Evolutionary conservation across 2,113 vertebrate species (phyloP).

Genomic region (Chaenogobius annularis): DNA sequence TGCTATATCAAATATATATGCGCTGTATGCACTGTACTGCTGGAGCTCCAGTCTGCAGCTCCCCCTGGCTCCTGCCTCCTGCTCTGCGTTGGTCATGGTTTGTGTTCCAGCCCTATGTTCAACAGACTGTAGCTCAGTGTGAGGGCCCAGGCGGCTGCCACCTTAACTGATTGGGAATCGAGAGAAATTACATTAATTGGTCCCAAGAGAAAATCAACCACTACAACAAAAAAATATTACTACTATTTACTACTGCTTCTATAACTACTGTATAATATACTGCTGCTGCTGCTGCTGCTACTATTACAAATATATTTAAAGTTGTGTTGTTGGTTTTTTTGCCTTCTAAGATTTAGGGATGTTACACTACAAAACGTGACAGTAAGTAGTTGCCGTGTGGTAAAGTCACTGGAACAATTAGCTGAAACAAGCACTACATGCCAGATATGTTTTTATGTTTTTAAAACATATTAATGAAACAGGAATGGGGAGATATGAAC

Average conservation of each 20-base stretch:
- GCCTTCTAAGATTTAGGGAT: not conserved
- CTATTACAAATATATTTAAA: no score
- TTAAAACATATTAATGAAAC: no score
- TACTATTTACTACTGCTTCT: not conserved
- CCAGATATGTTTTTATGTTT: no score
- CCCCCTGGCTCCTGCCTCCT: constrained; percentile 40
- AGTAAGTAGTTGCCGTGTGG: no score
- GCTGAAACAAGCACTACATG: no score
- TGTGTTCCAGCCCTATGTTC: constrained; percentile 55
- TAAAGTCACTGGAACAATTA: no score
- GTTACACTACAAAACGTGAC: no score
- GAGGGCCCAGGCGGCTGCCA: constrained; percentile 45
- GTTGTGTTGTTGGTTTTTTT: no score
- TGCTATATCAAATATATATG: no score
- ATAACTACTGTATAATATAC: not conserved
- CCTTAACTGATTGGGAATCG: constrained; percentile 25
- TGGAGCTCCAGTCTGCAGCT: constrained; percentile 62
- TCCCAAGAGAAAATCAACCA: not conserved
- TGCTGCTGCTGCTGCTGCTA: no score
- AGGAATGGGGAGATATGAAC: no score
- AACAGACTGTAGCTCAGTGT: constrained; percentile 66
- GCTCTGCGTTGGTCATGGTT: constrained; percentile 52
- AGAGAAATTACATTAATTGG: constrained; percentile 24
- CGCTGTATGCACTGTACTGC: not conserved
- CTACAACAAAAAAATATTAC: not conserved